These are phyloP conservation scores for Platichthys flesus DNA, from an alignment of 2,113 vertebrate genomes.

Conservation along the genomic window DNA sequence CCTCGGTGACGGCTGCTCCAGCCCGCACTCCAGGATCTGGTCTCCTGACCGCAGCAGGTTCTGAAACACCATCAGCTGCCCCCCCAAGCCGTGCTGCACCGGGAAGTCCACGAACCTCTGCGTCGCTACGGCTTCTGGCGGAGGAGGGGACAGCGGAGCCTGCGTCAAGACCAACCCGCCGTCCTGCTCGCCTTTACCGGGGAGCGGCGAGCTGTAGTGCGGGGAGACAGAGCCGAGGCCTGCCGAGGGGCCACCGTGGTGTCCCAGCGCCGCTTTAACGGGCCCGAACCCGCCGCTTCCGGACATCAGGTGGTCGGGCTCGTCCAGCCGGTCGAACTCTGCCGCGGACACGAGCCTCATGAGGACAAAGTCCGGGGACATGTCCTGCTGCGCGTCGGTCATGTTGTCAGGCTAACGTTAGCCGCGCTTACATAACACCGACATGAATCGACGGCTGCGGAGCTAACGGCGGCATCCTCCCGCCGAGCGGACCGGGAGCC, in stretches of 20 bases:
- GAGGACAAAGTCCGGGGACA: constrained; percentile 81
- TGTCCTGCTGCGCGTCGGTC: constrained; percentile 79
- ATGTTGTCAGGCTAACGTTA: constrained; percentile 65
- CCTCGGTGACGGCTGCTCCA: constrained; percentile 37
- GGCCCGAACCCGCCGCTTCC: constrained; percentile 60
- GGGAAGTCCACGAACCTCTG: constrained; percentile 70
- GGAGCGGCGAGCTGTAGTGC: constrained; percentile 70
- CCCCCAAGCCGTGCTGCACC: constrained; percentile 56
- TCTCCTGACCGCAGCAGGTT: constrained; percentile 83
- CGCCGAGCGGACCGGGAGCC: constrained; percentile 36
- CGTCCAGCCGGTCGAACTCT: constrained; percentile 77
- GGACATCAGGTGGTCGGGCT: constrained; percentile 65
- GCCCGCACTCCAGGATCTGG: constrained; percentile 68
- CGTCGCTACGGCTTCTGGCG: constrained; percentile 52
- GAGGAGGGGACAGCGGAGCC: constrained; percentile 60
- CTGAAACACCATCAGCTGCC: constrained; percentile 90
- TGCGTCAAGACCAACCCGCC: constrained; percentile 66
- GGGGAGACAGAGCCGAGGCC: constrained; percentile 69
- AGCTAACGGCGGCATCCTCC: constrained; percentile 47
- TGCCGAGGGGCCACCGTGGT: constrained; percentile 51
- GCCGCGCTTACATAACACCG: constrained; percentile 45
- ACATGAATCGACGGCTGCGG: neutral
- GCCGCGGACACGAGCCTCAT: constrained; percentile 81
- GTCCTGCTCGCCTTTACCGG: constrained; percentile 65
- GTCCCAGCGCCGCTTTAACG: constrained; percentile 66